A percentile compares a stretch with the other conserved stretches of the same genome.
Evolutionary conservation across 1,140 invertebrate species (phyloP).

Genomic region (Camponotus pennsylvanicus): DNA sequence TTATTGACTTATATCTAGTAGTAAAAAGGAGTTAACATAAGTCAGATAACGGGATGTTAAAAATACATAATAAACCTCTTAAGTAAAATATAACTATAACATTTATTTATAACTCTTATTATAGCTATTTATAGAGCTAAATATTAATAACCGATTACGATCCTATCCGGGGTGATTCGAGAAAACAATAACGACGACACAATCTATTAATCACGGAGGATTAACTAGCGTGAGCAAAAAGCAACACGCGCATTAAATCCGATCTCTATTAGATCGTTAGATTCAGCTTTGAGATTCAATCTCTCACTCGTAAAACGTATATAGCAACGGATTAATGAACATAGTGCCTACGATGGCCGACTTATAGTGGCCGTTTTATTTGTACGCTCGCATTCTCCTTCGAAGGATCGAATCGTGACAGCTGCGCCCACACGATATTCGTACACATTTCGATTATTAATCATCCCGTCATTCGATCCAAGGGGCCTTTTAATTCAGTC

Average conservation of each 20-base stretch:
- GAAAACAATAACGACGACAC: not conserved
- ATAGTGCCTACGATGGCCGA: constrained; percentile 28
- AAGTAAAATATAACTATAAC: not conserved
- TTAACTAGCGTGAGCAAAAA: constrained; percentile 3
- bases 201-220: not conserved
- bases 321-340: constrained; percentile 47
- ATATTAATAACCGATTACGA: not conserved
- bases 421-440: constrained; percentile 52
- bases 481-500: constrained; percentile 69
- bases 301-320: not conserved
- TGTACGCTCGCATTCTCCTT: constrained; percentile 19
- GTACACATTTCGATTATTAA: constrained; percentile 63
- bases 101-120: not conserved
- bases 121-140: not conserved
- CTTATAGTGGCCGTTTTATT: not conserved
- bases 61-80: not conserved
- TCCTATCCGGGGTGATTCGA: not conserved
- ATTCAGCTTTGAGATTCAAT: constrained; percentile 20
- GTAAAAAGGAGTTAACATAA: not conserved
- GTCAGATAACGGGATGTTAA: not conserved
- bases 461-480: constrained; percentile 63
- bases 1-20: not conserved
- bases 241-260: not conserved
- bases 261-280: constrained; percentile 8
- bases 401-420: constrained; percentile 47